phyloP scores from a whole-genome alignment of 1,140 invertebrate genomes.

The Camponotus floridanus region DNA sequence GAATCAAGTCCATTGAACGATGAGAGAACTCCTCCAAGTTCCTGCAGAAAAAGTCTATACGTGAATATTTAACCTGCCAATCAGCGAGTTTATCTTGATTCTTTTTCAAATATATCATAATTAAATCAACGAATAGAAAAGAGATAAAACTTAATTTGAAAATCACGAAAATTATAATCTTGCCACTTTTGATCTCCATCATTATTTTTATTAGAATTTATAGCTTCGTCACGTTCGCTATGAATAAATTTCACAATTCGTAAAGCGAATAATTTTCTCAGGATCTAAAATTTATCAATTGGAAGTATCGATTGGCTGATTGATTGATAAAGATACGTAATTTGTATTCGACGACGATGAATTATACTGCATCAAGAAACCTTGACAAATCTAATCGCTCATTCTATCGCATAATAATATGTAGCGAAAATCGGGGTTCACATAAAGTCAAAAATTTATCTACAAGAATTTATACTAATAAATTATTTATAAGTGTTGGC shows the following conservation, averaged over 20 bases:
- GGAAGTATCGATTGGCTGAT: constrained; percentile 60
- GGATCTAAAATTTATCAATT: constrained; percentile 45
- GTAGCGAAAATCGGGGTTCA: neutral
- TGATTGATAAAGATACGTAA: constrained; percentile 34
- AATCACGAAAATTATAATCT: constrained; percentile 19
- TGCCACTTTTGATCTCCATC: constrained; percentile 14
- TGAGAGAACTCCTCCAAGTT: constrained; percentile 45
- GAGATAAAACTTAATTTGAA: constrained; percentile 33
- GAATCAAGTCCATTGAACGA: constrained; percentile 53
- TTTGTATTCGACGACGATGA: constrained; percentile 58
- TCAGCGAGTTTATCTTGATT: constrained; percentile 42
- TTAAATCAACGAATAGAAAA: constrained; percentile 43
- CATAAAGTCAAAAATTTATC: neutral
- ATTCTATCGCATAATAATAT: constrained; percentile 51
- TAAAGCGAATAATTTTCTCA: neutral
- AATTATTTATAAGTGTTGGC: neutral
- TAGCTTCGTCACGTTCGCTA: constrained; percentile 8
- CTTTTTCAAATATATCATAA: constrained; percentile 32
- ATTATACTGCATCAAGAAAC: constrained; percentile 29
- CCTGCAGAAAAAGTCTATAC: constrained; percentile 9
- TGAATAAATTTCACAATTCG: neutral
- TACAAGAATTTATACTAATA: neutral
- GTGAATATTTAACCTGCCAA: constrained; percentile 54
- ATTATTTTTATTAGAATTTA: constrained; percentile 34
- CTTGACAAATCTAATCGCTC: constrained; percentile 61